Percentiles rank a stretch among this genome's conserved stretches.
These are phyloP conservation scores for Anthopleura sola DNA, from an alignment of 64 coral and sea anemone genomes.

Conservation along the genomic window DNA sequence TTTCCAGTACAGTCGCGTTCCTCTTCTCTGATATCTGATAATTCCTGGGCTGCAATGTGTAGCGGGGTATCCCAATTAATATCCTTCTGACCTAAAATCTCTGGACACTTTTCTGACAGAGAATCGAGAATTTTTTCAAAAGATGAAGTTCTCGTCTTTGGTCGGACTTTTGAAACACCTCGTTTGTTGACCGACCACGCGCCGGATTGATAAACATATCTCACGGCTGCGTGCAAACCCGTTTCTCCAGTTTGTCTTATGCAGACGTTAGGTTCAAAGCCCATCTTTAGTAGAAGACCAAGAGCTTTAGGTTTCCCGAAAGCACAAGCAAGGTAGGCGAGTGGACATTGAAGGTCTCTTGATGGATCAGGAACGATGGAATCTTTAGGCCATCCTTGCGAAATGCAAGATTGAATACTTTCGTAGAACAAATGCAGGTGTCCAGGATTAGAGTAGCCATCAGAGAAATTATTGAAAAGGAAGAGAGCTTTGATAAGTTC, in stretches of 20 bases:
- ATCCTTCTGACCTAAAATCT: not conserved
- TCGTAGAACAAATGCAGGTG: not conserved
- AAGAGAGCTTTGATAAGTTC: constrained; percentile 4
- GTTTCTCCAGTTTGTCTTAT: constrained; percentile 12
- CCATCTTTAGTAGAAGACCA: not conserved
- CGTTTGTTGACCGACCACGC: constrained; percentile 6
- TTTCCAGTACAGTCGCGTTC: not conserved
- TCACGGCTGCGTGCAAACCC: constrained; percentile 10
- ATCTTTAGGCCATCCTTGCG: not conserved
- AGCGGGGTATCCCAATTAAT: constrained; percentile 1
- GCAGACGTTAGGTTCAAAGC: not conserved
- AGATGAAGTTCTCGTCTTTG: not conserved
- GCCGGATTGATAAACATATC: constrained; percentile 6
- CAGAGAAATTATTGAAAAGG: not conserved
- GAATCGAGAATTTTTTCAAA: constrained; percentile 3
- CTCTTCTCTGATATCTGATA: not conserved
- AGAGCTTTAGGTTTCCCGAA: constrained; percentile 14
- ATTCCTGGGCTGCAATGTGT: not conserved
- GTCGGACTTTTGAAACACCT: not conserved
- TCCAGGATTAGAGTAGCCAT: constrained; percentile 13
- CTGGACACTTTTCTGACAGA: not conserved
- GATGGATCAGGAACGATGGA: not conserved
- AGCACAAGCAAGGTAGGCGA: constrained; percentile 12
- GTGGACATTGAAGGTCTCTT: not conserved
- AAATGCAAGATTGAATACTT: not conserved